phyloP scores from a whole-genome alignment of 2,113 vertebrate genomes.

The Rissa tridactyla region DNA sequence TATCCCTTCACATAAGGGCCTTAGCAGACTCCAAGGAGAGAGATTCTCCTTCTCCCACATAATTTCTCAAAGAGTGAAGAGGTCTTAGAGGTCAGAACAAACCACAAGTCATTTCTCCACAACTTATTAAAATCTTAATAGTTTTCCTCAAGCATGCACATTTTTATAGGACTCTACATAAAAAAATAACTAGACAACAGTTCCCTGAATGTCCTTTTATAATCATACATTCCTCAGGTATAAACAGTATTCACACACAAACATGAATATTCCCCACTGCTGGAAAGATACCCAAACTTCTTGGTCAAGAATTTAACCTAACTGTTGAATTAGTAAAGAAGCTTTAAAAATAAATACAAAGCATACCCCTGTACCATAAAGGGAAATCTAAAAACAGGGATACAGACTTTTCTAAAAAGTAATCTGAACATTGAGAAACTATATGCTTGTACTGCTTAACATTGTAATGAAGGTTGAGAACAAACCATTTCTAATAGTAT shows the following conservation, averaged over 20 bases:
- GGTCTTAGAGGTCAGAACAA: neutral
- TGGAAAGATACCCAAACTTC: neutral
- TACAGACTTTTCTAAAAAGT: neutral
- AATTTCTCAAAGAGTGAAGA: neutral
- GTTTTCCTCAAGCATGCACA: neutral
- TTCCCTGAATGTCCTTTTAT: neutral
- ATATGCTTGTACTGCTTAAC: no score
- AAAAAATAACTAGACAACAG: neutral
- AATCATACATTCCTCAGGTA: neutral
- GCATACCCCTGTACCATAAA: neutral
- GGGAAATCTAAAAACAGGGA: neutral
- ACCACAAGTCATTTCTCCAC: neutral
- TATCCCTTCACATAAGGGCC: neutral
- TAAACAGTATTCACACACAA: neutral
- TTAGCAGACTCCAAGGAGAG: neutral
- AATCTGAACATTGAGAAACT: neutral
- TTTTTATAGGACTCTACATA: neutral
- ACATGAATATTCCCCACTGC: neutral
- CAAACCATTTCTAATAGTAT: neutral
- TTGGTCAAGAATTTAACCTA: neutral
- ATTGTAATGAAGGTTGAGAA: neutral
- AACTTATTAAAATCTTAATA: neutral
- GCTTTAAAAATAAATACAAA: conserved; percentile 8
- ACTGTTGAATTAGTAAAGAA: neutral
- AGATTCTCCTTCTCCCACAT: neutral